These are phyloP conservation scores for Tetropium fuscum DNA, from an alignment of 2,888 invertebrate species.

Conservation along the genomic window DNA sequence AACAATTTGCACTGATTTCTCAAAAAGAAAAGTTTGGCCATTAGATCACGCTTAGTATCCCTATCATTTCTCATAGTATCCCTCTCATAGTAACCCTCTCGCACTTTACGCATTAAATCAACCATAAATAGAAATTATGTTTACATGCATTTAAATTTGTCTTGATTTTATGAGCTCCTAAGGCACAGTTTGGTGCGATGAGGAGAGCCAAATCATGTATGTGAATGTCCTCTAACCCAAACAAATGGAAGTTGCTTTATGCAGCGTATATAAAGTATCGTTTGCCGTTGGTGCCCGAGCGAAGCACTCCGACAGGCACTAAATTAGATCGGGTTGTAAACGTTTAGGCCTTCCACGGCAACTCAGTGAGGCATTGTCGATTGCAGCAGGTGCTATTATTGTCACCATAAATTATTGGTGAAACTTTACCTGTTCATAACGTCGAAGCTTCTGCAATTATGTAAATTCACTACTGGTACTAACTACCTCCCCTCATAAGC, in stretches of 20 bases:
- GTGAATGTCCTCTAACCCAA: conserved; percentile 1
- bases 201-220: conserved; percentile 4
- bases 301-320: conserved; percentile 46
- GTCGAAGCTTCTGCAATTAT: conserved; percentile 60
- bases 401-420: conserved; percentile 64
- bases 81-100: too few species aligned
- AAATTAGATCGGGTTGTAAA: conserved; percentile 45
- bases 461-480: conserved; percentile 57
- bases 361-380: conserved; percentile 60
- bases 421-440: conserved; percentile 65
- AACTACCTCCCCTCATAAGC: conserved; percentile 48
- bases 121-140: too few species aligned
- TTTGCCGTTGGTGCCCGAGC: conserved; percentile 5
- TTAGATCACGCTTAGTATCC: too few species aligned
- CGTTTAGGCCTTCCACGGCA: conserved; percentile 47
- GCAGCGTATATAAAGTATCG: conserved; percentile 19
- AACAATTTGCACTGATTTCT: too few species aligned
- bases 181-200: too few species aligned
- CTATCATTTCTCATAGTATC: too few species aligned
- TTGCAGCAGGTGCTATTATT: conserved; percentile 66
- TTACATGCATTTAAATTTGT: too few species aligned
- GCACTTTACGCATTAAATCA: too few species aligned
- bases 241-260: conserved; percentile 14
- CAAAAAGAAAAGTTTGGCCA: too few species aligned
- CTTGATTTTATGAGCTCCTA: too few species aligned